Evolutionary conservation across 1,140 invertebrate genomes (phyloP), one percentile per base, ranked within the genome.

Genomic region (Philopotamus ludificatus): DNA sequence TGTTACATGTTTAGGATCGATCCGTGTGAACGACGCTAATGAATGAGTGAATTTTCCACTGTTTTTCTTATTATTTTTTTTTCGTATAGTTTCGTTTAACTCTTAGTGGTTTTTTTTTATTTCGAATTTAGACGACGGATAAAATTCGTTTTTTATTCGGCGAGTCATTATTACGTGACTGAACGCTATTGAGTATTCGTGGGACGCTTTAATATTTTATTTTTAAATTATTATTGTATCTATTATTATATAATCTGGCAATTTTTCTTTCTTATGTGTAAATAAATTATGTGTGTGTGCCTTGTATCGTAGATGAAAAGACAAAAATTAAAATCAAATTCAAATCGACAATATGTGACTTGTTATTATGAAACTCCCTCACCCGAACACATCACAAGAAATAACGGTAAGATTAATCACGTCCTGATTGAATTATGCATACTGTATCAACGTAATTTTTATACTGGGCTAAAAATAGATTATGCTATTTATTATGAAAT

Each of bases 261-360:
- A 59, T 63, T 51, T 69, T 70, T 66, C 60, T 65, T 66, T 70
- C 63, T 70, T 70, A 57, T 63, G 28, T 70, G 68, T 70, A 70
- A 70, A 70, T 70, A 70, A 66, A 70, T 70, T 70, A 66, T 81
- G 79, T 81, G 79, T 81, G 79, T 81, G 79, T 81, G 79, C 79
- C 79, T 81, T 81, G 79, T 81, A 81, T 80, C 74, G 79, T 81
- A 81, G 79, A 81, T 77, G 75, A 81, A 81, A 81, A 70, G 79
- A 81, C 76, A 75, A 81, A 81, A 65, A 70, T 70, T 70, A 70
- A 70, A 70, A 80, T 81, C 78, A 78, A 79, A 74, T 80, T 81
- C 79, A 81, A 81, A 81, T 79, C 69, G 71, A 34, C 28, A 34
- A 34, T 7, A 34, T 34, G 4, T 34, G 12, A n/a, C n/a, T n/a